These are phyloP conservation scores for Neoarius graeffei DNA, from an alignment of 2,113 vertebrate species.

Conservation along the genomic window DNA sequence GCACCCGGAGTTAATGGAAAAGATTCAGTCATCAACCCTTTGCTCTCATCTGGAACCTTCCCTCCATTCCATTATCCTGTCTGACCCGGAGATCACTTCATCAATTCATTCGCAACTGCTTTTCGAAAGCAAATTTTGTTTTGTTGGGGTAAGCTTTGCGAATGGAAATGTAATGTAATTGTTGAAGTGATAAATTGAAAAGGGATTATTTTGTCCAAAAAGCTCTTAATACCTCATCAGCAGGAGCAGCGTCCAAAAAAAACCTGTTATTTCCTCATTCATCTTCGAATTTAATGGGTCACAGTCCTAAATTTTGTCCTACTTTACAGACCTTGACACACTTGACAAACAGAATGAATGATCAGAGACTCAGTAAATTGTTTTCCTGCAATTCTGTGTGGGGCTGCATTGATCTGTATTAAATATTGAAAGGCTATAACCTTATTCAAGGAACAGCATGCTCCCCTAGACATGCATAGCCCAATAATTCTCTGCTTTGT, in stretches of 20 bases:
- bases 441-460: constrained; percentile 24
- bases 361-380: not conserved
- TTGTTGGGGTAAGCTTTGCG: not conserved
- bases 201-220: not conserved
- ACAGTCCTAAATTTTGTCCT: constrained; percentile 33
- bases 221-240: not conserved
- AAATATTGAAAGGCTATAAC: constrained; percentile 23
- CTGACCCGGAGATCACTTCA: constrained; percentile 51
- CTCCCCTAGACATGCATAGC: not conserved
- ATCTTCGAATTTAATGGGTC: constrained; percentile 20
- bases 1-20: constrained; percentile 73
- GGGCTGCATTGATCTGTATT: constrained; percentile 38
- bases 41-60: constrained; percentile 47
- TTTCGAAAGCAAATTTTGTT: constrained; percentile 50
- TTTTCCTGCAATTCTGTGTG: constrained; percentile 11
- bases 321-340: constrained; percentile 43
- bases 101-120: constrained; percentile 52
- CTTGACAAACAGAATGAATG: constrained; percentile 12
- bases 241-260: not conserved
- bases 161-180: constrained; percentile 19
- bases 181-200: not conserved
- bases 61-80: constrained; percentile 69
- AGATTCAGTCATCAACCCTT: constrained; percentile 64
- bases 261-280: not conserved
- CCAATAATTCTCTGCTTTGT: constrained; percentile 38